These are phyloP conservation scores for Petrocephalus zakoni DNA, from an alignment of 2,113 vertebrate genomes.

Conservation along the genomic window DNA sequence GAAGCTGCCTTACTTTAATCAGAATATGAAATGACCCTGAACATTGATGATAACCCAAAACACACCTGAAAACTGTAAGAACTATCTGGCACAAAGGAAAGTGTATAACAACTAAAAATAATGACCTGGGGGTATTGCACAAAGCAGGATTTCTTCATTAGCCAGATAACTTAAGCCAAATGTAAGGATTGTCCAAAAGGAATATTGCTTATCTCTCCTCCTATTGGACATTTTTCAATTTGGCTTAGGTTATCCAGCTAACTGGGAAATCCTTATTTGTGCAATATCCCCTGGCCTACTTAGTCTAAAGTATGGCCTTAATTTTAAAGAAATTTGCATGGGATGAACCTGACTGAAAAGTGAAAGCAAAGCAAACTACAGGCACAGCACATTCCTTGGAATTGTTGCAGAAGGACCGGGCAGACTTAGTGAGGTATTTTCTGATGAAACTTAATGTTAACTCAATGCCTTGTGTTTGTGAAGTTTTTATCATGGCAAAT, in stretches of 20 bases:
- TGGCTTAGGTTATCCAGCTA: neutral
- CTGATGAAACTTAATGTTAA: neutral
- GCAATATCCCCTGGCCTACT: neutral
- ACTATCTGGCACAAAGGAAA: neutral
- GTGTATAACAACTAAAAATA: neutral
- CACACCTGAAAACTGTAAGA: neutral
- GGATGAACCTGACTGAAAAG: too few species aligned
- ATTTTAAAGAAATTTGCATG: neutral
- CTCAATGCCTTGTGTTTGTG: too few species aligned
- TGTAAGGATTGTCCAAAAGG: too few species aligned
- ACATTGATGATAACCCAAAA: neutral
- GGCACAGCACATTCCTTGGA: too few species aligned
- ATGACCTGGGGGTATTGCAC: neutral
- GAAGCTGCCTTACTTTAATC: neutral
- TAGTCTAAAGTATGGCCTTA: neutral
- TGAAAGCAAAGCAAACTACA: too few species aligned
- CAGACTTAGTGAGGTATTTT: too few species aligned
- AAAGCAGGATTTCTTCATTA: neutral
- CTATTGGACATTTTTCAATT: neutral
- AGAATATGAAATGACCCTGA: neutral
- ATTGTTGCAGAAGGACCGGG: too few species aligned
- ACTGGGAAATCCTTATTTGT: neutral
- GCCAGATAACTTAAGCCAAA: neutral
- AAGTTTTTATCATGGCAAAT: too few species aligned
- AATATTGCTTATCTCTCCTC: neutral